Percentiles rank a stretch among this genome's conserved stretches.
Conservation (phyloP, 2,113 vertebrate species). For the Octodon degus region DNA sequence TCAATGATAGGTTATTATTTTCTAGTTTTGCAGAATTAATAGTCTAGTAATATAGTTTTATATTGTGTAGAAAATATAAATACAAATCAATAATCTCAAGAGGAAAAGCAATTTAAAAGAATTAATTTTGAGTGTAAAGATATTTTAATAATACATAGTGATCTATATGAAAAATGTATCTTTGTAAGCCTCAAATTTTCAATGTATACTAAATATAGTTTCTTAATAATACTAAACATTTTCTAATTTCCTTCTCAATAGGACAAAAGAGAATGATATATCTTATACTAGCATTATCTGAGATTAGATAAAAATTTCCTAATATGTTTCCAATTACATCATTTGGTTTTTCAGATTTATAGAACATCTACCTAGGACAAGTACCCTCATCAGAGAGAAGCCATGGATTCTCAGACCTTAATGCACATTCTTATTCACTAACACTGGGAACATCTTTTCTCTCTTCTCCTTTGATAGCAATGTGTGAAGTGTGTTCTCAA, state of each 20-base stretch:
- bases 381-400: background rate
- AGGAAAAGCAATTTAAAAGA: background rate
- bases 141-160: background rate
- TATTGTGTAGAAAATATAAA: background rate
- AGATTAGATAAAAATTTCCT: background rate
- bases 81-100: background rate
- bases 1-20: background rate
- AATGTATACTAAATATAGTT: background rate
- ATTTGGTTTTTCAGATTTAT: background rate
- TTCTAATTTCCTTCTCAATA: background rate
- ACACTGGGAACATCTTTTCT: too few species aligned
- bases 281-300: background rate
- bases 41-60: background rate
- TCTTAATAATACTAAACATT: background rate
- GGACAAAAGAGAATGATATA: background rate
- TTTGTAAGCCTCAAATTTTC: background rate
- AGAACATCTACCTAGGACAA: background rate
- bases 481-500: background rate
- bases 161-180: background rate
- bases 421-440: background rate
- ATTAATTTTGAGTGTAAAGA: background rate
- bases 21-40: background rate
- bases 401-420: background rate
- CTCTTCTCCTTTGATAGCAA: background rate
- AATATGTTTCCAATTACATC: background rate